Base-by-base conservation (phyloP, 2,888 invertebrate genomes). In the Pachliopta kotzebuea region DNA sequence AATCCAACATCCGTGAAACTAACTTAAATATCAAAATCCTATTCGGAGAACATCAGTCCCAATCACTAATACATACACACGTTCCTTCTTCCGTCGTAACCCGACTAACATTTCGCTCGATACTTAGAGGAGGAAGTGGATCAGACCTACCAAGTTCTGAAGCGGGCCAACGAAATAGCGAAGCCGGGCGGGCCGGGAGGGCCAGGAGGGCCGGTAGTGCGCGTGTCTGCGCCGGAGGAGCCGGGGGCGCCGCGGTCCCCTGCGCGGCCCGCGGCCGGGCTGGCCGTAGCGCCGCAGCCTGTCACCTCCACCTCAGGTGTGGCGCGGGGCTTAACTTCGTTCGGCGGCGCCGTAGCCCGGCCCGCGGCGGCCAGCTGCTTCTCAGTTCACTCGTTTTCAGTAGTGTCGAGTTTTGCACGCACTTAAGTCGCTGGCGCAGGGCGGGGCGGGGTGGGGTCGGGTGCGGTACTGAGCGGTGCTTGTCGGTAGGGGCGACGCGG, bases 121-220 rank as follows among this genome's bases (percentile, higher is more conserved):
- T 90, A 85, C 90, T 88, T 85, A 89, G 88, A 90, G 92, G 93
- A 92, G 87, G 95, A 97, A 93, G 95, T 97, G 93, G 97, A 98
- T 94, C 95, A 96, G 92, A 97, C 96, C 90, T 98, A 98, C 93
- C 97, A 97, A 93, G 97, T 97, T 87, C 94, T 98, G 93, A 97
- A 97, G 94, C 96, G 97, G 89, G 97, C 97, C 83, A 97, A 96
- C 85, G 97, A 97, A 94, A 96, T 97, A 83, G 93, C 94, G 79
- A 94, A 93, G 85, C 90, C 91, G 79, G 85, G 84, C 92, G 86
- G 81, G 80, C 85, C 85, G 86, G 91, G 89, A 78, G 84, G 81
- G 80, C 85, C 85, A 86, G 91, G 89, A 78, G 84, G 85, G 71
- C 88, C 87, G 67, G 85, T 88, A 77, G 90, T 90, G 75, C 89